phyloP scores from a whole-genome alignment of 2,113 vertebrate genomes.

The Oplegnathus fasciatus region DNA sequence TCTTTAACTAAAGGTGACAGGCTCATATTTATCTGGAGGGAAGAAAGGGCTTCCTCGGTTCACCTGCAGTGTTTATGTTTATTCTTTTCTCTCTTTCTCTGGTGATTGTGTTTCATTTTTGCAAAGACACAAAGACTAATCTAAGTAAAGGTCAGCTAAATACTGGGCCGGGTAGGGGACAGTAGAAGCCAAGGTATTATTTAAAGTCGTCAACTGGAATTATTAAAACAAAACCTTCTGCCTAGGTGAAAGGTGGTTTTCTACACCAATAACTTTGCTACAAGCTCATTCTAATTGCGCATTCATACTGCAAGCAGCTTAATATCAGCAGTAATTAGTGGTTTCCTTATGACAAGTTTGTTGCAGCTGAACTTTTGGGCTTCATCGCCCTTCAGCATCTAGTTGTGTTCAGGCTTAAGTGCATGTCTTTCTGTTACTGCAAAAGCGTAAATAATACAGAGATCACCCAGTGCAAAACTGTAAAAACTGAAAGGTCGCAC shows the following conservation, averaged over 20 bases:
- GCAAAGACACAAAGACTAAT: slow-evolving; percentile 24
- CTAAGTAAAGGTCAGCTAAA: slow-evolving; percentile 41
- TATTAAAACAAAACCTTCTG: slow-evolving; percentile 18
- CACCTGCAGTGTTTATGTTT: slow-evolving; percentile 33
- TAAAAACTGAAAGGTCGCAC: background rate
- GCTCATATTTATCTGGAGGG: slow-evolving; percentile 39
- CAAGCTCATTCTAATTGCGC: slow-evolving; percentile 31
- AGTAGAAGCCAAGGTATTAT: slow-evolving; percentile 1
- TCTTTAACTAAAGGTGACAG: slow-evolving; percentile 53
- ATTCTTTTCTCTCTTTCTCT: slow-evolving; percentile 32
- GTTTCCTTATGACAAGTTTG: slow-evolving; percentile 30
- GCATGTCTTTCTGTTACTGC: background rate
- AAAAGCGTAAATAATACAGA: background rate
- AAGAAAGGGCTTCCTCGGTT: slow-evolving; percentile 27
- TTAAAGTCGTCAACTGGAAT: slow-evolving; percentile 23
- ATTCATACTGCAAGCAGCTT: slow-evolving; percentile 18
- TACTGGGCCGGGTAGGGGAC: background rate
- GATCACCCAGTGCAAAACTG: background rate
- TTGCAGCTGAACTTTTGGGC: slow-evolving; percentile 23
- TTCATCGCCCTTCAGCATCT: slow-evolving; percentile 5
- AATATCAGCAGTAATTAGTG: slow-evolving; percentile 37
- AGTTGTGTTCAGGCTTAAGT: slow-evolving; percentile 1
- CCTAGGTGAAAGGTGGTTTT: slow-evolving; percentile 12
- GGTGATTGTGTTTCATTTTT: slow-evolving; percentile 22
- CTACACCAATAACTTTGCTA: slow-evolving; percentile 24